These are phyloP conservation scores for Zhengitettix transpicula DNA, from an alignment of 2,888 invertebrate species.

Conservation along the genomic window DNA sequence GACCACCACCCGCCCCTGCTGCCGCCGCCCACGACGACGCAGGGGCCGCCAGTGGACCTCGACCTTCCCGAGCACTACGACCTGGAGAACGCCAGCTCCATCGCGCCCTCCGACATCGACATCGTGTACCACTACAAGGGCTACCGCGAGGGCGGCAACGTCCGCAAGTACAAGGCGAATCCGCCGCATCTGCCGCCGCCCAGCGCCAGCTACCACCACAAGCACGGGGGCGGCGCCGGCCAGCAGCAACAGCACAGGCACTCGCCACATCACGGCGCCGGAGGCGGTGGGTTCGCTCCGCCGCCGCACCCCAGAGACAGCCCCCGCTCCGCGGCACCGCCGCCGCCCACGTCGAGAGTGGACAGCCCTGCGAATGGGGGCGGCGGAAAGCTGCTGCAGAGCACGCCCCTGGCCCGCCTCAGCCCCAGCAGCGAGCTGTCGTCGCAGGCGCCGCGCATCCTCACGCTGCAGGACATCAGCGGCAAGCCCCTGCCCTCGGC, in stretches of 20 bases:
- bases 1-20: conserved; percentile 69
- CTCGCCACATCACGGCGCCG: conserved; percentile 52
- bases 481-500: conserved; percentile 85
- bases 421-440: conserved; percentile 87
- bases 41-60: conserved; percentile 33
- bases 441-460: conserved; percentile 68
- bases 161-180: conserved; percentile 74
- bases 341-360: conserved; percentile 20
- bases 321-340: conserved; percentile 20
- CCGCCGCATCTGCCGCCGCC: conserved; percentile 39
- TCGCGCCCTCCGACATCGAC: conserved; percentile 93
- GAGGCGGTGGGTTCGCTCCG: conserved; percentile 36
- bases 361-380: conserved; percentile 15
- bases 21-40: conserved; percentile 33
- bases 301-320: conserved; percentile 29
- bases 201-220: conserved; percentile 56
- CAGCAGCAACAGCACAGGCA: conserved; percentile 53
- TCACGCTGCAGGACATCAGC: conserved; percentile 86
- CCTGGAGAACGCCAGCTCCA: conserved; percentile 90
- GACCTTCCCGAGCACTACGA: conserved; percentile 88
- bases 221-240: conserved; percentile 31
- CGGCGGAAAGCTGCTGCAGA: conserved; percentile 30
- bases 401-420: conserved; percentile 74
- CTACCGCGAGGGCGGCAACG: conserved; percentile 65
- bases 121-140: conserved; percentile 92